Conservation (phyloP, 2,113 vertebrate genomes). For the Patagioenas fasciata region DNA sequence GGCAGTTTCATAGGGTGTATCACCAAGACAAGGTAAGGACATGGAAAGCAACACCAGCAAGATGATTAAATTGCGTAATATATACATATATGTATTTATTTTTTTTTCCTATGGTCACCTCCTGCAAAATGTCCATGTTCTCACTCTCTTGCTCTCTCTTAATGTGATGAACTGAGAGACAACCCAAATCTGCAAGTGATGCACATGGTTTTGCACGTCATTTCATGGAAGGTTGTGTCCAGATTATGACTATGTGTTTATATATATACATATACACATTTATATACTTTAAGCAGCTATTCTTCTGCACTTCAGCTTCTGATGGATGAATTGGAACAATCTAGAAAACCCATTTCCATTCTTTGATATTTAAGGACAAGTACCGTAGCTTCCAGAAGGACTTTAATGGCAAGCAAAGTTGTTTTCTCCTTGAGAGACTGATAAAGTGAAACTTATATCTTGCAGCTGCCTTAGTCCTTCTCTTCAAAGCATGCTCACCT, state of each 20-base stretch:
- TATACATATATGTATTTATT: too few relatives aligned
- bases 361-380: background rate
- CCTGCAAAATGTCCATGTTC: background rate
- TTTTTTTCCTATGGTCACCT: background rate
- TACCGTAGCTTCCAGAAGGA: background rate
- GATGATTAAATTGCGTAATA: background rate
- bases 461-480: conserved; percentile 32
- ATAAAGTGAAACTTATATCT: background rate
- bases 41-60: background rate
- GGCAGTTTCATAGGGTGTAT: background rate
- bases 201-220: background rate
- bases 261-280: too few relatives aligned
- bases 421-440: background rate
- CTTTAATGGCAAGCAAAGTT: background rate
- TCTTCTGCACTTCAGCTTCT: background rate
- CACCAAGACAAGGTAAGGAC: background rate
- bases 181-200: background rate
- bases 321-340: background rate
- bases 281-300: background rate
- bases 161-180: background rate
- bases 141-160: background rate
- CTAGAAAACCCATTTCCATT: background rate
- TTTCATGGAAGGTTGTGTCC: background rate
- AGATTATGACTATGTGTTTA: background rate
- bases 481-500: background rate